Base-by-base conservation (phyloP, 2,888 invertebrate genomes). In the Drosophila kambysellisi region DNA sequence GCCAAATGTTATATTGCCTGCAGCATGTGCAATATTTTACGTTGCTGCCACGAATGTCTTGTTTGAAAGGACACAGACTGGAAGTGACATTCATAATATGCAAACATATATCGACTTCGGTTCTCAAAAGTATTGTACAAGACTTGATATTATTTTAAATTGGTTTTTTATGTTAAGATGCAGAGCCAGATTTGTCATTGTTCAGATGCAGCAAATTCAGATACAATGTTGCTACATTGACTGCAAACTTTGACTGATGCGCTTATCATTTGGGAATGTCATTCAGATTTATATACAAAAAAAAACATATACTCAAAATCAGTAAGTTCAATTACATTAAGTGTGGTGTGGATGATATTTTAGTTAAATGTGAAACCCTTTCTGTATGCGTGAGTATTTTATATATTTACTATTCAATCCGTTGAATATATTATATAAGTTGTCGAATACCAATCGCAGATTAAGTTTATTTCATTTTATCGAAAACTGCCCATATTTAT, bases 11-110 rank as follows among this genome's bases (percentile, higher is more conserved):
- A 35, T 35, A 12, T 29, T 53, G 50, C 30, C 43, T 54, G n/a
- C 41, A 51, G 37, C 62, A 52, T 73, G 46, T 69, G 77, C 78
- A 70, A 81, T 81, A 41, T 65, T 81, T 77, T 73, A 80, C 76
- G 58, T 80, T 60, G 58, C 50, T 65, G 46, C 58, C 51, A 37
- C 50, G 46, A 53, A 65, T 53, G 32, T 60, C 15, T 4, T 20
- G 30, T 30, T 30, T 30, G 43, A 15, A 20, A 30, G 8, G 12
- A 29, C 29, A 2, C 20, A 32, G 20, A 37, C 32, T 53, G 46
- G 17, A 64, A 69, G 48, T 66, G 65, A 30, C 76, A 39, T 51
- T 33, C 46, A 54, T 54, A 65, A 65, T 66, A 54, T 58, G 43
- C n/a, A 35, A 48, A 51, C 35, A 25, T 41, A 33, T 25, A 56